Evolutionary conservation across 2,113 vertebrate genomes (phyloP).

Genomic region (Pedionomus torquatus): DNA sequence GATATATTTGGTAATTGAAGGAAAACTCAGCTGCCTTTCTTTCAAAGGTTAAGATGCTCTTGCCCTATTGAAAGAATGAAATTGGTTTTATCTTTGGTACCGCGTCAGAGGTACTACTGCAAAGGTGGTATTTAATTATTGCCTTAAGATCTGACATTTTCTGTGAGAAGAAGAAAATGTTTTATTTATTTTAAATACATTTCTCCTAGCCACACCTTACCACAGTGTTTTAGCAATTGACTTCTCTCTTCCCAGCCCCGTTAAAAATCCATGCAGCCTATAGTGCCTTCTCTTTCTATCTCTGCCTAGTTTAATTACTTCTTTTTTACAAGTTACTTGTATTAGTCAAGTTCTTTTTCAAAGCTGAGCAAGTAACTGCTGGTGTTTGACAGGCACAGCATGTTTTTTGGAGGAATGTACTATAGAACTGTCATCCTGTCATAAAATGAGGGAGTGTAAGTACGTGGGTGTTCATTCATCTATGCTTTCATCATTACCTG

Average conservation of each 20-base stretch:
- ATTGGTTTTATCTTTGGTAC: background rate
- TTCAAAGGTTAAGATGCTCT: slow-evolving; percentile 1
- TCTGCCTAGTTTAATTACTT: background rate
- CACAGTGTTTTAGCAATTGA: background rate
- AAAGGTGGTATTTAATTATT: background rate
- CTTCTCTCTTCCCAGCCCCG: background rate
- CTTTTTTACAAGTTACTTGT: background rate
- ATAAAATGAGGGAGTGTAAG: background rate
- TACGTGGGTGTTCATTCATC: background rate
- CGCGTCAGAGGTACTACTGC: background rate
- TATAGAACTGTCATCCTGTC: background rate
- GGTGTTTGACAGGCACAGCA: background rate
- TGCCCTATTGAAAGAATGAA: background rate
- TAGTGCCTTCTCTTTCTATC: background rate
- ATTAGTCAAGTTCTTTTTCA: background rate
- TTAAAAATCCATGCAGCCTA: background rate
- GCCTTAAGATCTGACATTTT: background rate
- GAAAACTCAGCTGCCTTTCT: background rate
- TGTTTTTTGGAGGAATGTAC: background rate
- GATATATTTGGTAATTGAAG: background rate
- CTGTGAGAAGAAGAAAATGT: background rate
- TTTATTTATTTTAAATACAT: background rate
- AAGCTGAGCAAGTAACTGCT: background rate
- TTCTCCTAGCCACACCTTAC: background rate
- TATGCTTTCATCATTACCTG: background rate